These are phyloP conservation scores for Holocentrus rufus DNA, from an alignment of 2,797 vertebrate species.

Conservation along the genomic window DNA sequence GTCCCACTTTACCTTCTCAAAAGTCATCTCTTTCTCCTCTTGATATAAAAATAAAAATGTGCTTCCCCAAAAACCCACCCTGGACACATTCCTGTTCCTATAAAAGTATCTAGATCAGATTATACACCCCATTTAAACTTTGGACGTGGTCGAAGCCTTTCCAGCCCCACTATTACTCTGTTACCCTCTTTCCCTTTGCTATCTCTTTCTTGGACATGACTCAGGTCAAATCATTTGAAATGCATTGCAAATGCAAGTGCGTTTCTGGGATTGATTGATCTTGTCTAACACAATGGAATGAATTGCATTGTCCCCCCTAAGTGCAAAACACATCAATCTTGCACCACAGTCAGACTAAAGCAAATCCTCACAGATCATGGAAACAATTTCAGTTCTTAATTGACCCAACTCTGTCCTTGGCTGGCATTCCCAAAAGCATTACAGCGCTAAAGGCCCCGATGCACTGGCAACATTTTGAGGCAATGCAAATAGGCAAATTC, in stretches of 20 bases:
- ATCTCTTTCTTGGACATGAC: constrained; percentile 49
- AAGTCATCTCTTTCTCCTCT: constrained; percentile 41
- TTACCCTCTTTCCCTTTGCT: constrained; percentile 72
- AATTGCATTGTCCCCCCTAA: constrained; percentile 22
- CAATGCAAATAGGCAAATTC: constrained; percentile 14
- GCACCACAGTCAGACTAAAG: constrained; percentile 36
- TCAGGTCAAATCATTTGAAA: constrained; percentile 36
- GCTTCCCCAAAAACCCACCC: constrained; percentile 58
- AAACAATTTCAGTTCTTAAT: constrained; percentile 5
- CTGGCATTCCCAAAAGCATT: constrained; percentile 53
- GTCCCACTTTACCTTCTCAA: constrained; percentile 40
- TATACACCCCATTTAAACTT: constrained; percentile 19
- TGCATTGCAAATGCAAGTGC: constrained; percentile 26
- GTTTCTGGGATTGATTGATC: constrained; percentile 33
- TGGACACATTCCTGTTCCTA: constrained; percentile 53
- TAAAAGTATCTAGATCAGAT: constrained; percentile 56
- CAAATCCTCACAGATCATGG: constrained; percentile 24
- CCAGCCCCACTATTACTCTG: constrained; percentile 10
- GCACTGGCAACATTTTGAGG: constrained; percentile 21
- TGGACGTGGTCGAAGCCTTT: constrained; percentile 8
- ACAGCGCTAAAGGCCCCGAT: constrained; percentile 24
- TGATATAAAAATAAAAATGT: constrained; percentile 79
- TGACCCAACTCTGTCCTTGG: constrained; percentile 25
- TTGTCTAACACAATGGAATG: constrained; percentile 23
- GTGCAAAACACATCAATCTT: constrained; percentile 23